Percentiles rank a stretch among this genome's conserved stretches.
Conservation (phyloP, 2,113 vertebrate species). For the Pituophis catenifer region DNA sequence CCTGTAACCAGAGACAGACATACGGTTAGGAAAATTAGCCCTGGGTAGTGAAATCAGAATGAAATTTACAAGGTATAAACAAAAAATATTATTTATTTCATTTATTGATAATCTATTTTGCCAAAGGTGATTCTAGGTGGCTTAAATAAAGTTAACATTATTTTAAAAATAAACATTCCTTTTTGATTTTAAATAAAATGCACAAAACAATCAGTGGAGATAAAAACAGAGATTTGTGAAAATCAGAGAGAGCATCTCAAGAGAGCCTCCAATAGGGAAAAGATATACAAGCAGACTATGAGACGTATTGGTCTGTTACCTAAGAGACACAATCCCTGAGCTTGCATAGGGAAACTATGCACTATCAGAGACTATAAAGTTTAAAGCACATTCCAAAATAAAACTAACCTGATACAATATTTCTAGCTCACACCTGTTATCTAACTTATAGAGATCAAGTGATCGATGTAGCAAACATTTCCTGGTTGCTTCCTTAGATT, state of each 20-base stretch:
- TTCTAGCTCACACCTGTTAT: not conserved
- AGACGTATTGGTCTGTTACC: not conserved
- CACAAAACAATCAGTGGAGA: not conserved
- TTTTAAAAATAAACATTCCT: not conserved
- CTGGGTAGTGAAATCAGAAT: not conserved
- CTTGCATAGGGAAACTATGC: not conserved
- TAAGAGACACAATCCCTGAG: not conserved
- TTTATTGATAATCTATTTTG: not conserved
- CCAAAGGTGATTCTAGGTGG: not conserved
- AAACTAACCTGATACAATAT: not conserved
- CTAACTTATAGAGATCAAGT: not conserved
- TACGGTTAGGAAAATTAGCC: not conserved
- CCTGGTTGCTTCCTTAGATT: not conserved
- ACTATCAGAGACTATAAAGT: not conserved
- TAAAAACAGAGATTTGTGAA: not conserved
- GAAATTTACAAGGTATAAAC: not conserved
- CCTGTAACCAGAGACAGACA: not conserved
- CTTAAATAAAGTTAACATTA: not conserved
- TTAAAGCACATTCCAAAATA: not conserved
- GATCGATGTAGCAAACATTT: not conserved
- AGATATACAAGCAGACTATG: not conserved
- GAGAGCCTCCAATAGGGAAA: not conserved
- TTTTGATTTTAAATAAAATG: not conserved
- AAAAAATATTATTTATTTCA: not conserved
- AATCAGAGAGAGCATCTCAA: not conserved